Evolutionary conservation across 1,140 invertebrate species (phyloP).

Genomic region (Formica exsecta): DNA sequence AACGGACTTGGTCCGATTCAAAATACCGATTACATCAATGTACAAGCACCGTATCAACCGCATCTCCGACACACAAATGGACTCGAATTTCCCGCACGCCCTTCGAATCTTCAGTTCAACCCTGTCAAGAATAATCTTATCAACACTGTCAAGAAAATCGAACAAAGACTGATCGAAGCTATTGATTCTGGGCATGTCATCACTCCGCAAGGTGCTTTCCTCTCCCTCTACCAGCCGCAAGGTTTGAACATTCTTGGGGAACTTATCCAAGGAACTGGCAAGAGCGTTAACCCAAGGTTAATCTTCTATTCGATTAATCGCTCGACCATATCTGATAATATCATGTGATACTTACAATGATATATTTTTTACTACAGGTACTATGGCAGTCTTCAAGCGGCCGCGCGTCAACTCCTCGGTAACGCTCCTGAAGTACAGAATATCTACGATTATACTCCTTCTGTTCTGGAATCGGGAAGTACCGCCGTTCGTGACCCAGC

Average conservation of each 20-base stretch:
- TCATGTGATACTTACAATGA: background rate
- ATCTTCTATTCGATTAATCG: background rate
- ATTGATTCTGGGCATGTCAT: conserved; percentile 89
- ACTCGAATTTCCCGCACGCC: conserved; percentile 88
- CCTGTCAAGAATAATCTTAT: conserved; percentile 78
- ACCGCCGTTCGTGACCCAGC: conserved; percentile 86
- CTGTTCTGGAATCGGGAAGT: conserved; percentile 84
- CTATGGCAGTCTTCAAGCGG: conserved; percentile 87
- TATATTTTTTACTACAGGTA: conserved; percentile 73
- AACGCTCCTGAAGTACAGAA: conserved; percentile 77
- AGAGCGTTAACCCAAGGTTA: conserved; percentile 84
- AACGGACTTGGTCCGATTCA: conserved; percentile 84
- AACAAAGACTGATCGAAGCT: conserved; percentile 88
- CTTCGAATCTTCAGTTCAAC: conserved; percentile 87
- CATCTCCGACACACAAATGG: conserved; percentile 89
- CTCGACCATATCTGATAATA: background rate
- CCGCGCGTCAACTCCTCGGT: conserved; percentile 88
- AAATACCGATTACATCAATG: conserved; percentile 84
- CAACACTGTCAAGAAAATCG: conserved; percentile 86
- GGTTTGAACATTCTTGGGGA: conserved; percentile 86
- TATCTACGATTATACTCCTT: conserved; percentile 84
- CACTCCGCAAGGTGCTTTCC: conserved; percentile 82
- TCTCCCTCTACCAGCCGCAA: conserved; percentile 83
- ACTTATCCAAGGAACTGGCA: conserved; percentile 84
- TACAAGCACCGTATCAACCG: conserved; percentile 88